These are phyloP conservation scores for Sebastes alutus DNA, from an alignment of 2,797 vertebrate species.

Conservation along the genomic window DNA sequence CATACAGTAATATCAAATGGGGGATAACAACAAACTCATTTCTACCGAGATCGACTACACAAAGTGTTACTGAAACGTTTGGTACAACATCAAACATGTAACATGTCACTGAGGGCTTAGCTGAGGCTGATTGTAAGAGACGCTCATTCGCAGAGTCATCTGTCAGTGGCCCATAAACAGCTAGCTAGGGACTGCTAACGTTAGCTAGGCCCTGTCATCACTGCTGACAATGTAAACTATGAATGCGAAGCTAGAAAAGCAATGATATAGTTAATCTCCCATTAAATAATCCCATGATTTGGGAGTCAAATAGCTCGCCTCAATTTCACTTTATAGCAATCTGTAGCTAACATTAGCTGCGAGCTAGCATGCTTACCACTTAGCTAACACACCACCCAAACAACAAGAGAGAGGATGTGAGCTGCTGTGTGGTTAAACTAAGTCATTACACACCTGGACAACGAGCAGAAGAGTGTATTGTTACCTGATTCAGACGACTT, in stretches of 20 bases:
- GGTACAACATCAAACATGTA: not conserved
- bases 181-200: not conserved
- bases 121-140: not conserved
- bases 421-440: not conserved
- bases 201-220: constrained; percentile 44
- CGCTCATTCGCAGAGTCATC: constrained; percentile 57
- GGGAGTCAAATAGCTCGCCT: constrained; percentile 1
- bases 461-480: not conserved
- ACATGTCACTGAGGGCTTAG: not conserved
- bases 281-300: not conserved
- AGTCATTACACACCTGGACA: not conserved
- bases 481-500: constrained; percentile 77
- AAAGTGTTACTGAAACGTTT: not conserved
- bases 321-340: not conserved
- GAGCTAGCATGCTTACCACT: constrained; percentile 34
- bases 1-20: constrained; percentile 1
- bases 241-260: not conserved
- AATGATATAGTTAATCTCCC: fast-evolving
- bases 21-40: not conserved
- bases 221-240: not conserved
- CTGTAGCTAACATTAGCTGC: constrained; percentile 24
- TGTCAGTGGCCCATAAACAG: constrained; percentile 41
- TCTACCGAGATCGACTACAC: not conserved
- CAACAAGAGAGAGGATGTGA: not conserved
- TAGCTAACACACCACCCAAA: constrained; percentile 16